phyloP scores from a whole-genome alignment of 2,797 vertebrate species.

The Propithecus perrieri region DNA sequence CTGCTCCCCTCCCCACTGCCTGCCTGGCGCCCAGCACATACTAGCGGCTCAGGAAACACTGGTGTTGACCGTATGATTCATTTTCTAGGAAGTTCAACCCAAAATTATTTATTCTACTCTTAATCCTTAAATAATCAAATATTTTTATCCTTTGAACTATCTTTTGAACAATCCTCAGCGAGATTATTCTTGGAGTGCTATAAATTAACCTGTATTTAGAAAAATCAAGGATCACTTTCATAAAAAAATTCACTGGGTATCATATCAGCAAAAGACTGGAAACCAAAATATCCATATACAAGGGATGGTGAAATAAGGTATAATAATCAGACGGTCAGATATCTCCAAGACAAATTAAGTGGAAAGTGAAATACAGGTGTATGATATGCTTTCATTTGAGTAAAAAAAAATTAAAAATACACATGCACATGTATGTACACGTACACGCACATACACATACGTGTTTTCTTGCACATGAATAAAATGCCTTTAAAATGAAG shows the following conservation, averaged over 20 bases:
- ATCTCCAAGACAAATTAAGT: neutral
- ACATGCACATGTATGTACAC: no score
- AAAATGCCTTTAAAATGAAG: neutral
- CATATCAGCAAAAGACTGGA: neutral
- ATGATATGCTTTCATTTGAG: neutral
- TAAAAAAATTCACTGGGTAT: neutral
- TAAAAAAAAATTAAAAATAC: neutral
- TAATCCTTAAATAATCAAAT: conserved; percentile 46
- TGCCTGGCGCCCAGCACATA: neutral
- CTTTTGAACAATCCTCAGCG: neutral
- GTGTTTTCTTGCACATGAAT: neutral
- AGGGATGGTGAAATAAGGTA: neutral
- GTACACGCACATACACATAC: neutral
- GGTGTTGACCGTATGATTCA: neutral
- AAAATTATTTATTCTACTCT: conserved; percentile 30
- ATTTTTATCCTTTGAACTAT: conserved; percentile 34
- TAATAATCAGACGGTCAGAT: neutral
- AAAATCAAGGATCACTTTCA: conserved; percentile 54
- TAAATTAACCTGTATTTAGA: conserved; percentile 24
- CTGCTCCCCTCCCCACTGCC: neutral
- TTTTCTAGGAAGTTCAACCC: neutral
- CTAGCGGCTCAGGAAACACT: conserved; percentile 13
- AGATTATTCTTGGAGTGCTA: neutral
- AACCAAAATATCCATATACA: neutral
- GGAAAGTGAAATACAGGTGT: neutral